phyloP scores from a whole-genome alignment of 2,888 invertebrate species.

The Hemithea aestivaria region DNA sequence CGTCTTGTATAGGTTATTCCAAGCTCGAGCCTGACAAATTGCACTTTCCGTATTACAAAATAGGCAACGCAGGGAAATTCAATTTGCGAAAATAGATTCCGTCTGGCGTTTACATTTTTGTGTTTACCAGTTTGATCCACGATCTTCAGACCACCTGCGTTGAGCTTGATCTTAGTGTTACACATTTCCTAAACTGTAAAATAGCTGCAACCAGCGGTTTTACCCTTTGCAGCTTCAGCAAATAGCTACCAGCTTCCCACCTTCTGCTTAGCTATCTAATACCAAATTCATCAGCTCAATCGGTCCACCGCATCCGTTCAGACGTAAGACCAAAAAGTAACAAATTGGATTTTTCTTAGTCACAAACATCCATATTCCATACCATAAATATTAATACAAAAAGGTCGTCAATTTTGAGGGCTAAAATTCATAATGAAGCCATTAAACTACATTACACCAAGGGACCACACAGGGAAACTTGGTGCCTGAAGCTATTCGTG shows the following conservation, averaged over 20 bases:
- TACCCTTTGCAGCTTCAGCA: neutral
- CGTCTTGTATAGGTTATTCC: neutral
- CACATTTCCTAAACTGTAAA: too few relatives aligned
- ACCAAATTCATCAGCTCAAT: too few relatives aligned
- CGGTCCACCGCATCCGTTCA: too few relatives aligned
- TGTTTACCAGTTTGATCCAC: constrained; percentile 7
- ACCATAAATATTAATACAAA: too few relatives aligned
- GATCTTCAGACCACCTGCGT: constrained; percentile 9
- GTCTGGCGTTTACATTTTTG: constrained; percentile 20
- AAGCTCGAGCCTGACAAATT: constrained; percentile 43
- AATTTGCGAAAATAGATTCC: constrained; percentile 44
- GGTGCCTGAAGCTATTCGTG: constrained; percentile 66
- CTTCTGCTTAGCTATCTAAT: too few relatives aligned
- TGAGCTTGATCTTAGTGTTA: too few relatives aligned
- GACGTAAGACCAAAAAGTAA: too few relatives aligned
- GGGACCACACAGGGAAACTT: constrained; percentile 61
- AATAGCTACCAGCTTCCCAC: too few relatives aligned
- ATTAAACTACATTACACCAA: constrained; percentile 37
- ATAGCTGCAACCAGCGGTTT: too few relatives aligned
- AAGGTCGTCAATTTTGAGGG: constrained; percentile 22
- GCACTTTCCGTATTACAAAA: constrained; percentile 36
- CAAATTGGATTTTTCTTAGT: too few relatives aligned
- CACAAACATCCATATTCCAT: too few relatives aligned
- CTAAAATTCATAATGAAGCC: constrained; percentile 40
- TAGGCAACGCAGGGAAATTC: constrained; percentile 41